Conservation (phyloP, 2,888 invertebrate species). For the Polylopha cassiicola region DNA sequence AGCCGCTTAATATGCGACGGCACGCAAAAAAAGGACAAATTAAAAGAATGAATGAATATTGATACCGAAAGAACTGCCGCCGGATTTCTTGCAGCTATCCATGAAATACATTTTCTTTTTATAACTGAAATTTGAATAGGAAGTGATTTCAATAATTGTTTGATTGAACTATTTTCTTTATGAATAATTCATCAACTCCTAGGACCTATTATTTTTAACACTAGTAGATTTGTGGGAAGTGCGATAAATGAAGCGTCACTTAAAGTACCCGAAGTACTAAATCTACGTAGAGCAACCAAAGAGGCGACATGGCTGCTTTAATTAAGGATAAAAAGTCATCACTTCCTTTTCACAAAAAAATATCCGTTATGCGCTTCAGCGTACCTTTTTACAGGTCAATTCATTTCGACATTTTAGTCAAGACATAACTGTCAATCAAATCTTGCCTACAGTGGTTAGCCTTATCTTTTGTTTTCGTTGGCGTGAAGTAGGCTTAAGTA, state of each 20-base stretch:
- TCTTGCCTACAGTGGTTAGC: background rate
- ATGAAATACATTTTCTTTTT: constrained; percentile 4
- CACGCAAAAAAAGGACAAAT: constrained; percentile 60
- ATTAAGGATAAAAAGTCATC: constrained; percentile 2
- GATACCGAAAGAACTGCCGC: constrained; percentile 31
- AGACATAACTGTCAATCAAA: constrained; percentile 1
- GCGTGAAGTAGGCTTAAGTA: constrained; percentile 9
- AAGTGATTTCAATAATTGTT: too few relatives aligned
- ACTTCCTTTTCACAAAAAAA: constrained; percentile 3
- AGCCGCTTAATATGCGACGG: constrained; percentile 57
- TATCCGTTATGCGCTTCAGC: background rate
- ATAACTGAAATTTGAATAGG: constrained; percentile 10
- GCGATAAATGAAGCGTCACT: too few relatives aligned
- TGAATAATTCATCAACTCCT: too few relatives aligned
- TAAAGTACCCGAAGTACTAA: too few relatives aligned
- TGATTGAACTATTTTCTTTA: too few relatives aligned
- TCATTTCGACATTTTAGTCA: constrained; percentile 1
- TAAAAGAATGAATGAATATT: constrained; percentile 60
- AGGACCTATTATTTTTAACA: too few relatives aligned
- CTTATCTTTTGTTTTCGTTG: constrained; percentile 15
- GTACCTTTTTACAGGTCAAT: constrained; percentile 11
- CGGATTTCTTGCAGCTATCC: constrained; percentile 12
- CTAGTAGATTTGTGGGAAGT: too few relatives aligned
- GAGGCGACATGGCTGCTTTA: too few relatives aligned
- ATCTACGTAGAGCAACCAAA: too few relatives aligned